Evolutionary conservation across 2,797 vertebrate species (phyloP).

Genomic region (Oreochromis grahami): DNA sequence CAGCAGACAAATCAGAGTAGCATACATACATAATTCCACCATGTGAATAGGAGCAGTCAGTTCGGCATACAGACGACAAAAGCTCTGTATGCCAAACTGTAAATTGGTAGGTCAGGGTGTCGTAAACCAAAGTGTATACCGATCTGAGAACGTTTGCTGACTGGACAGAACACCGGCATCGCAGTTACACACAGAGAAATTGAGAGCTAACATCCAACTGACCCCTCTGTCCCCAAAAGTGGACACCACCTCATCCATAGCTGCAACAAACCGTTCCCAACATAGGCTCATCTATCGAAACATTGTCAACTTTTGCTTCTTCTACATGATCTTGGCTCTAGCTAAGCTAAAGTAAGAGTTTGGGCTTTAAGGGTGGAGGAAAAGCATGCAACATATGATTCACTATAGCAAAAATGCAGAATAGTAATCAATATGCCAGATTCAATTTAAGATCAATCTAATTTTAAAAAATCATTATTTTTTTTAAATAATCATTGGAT

Average conservation of each 20-base stretch:
- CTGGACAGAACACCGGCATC: not conserved
- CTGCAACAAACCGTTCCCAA: not conserved
- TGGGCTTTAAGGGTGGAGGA: not conserved
- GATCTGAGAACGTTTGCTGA: not conserved
- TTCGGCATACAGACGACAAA: accelerated
- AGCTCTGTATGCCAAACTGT: accelerated
- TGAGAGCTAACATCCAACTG: accelerated
- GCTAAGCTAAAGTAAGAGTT: not conserved
- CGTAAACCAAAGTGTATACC: not conserved
- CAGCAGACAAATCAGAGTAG: not conserved
- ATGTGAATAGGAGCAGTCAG: accelerated
- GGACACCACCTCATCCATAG: not conserved
- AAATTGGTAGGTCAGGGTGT: not conserved
- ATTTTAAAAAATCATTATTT: accelerated
- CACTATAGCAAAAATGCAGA: not conserved
- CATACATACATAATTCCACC: not conserved
- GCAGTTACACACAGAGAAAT: not conserved
- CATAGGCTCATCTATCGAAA: not conserved
- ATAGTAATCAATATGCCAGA: not conserved
- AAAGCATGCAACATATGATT: not conserved
- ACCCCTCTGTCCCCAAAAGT: not conserved
- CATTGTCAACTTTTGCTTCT: not conserved
- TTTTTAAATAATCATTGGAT: not conserved
- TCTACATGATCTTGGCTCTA: not conserved
- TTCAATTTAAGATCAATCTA: not conserved